Conservation (phyloP, 2,113 vertebrate species). For the Ciconia stormi region DNA sequence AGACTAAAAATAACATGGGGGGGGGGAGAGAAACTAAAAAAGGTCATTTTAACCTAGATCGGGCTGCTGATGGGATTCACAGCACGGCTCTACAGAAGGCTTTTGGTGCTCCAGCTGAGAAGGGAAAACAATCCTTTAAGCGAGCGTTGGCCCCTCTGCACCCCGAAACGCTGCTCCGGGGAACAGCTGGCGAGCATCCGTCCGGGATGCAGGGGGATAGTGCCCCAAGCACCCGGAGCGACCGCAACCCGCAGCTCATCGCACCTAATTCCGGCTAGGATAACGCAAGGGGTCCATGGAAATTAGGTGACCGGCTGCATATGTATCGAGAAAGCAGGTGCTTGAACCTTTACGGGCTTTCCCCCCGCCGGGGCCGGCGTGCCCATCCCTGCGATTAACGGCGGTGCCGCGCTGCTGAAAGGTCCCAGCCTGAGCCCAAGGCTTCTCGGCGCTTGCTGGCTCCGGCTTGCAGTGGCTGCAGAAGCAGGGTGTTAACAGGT, state of each 20-base stretch:
- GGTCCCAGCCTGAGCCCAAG: background rate
- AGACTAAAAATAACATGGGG: background rate
- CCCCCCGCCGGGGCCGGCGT: fast-evolving
- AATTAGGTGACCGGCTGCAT: background rate
- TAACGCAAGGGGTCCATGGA: background rate
- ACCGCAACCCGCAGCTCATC: background rate
- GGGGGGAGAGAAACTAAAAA: background rate
- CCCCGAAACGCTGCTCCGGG: background rate
- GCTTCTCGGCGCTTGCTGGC: background rate
- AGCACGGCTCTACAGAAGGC: background rate
- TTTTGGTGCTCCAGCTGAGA: background rate
- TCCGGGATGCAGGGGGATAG: background rate
- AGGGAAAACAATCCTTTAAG: background rate
- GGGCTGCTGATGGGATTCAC: background rate
- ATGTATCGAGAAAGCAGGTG: background rate
- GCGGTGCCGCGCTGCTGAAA: background rate
- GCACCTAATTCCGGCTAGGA: too few species aligned
- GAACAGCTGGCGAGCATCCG: background rate
- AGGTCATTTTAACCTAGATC: background rate
- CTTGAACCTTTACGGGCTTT: background rate
- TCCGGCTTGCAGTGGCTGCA: background rate
- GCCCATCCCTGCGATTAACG: background rate
- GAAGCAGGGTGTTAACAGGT: conserved; percentile 5
- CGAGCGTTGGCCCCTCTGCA: background rate
- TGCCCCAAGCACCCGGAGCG: fast-evolving